phyloP scores from a whole-genome alignment of 2,797 vertebrate species.

The Chloroceryle amazona region DNA sequence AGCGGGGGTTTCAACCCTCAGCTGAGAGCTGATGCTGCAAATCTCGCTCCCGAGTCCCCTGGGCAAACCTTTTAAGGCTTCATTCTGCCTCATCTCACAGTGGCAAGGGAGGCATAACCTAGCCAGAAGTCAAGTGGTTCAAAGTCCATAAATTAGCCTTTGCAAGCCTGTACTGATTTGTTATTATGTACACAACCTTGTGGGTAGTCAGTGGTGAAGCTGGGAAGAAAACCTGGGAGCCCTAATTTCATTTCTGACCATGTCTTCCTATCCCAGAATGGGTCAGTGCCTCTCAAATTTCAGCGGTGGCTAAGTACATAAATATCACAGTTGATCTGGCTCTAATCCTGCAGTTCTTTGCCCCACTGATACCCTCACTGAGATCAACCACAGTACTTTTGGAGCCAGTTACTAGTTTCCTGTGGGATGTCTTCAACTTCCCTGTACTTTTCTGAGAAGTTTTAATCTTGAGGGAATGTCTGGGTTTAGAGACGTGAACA shows the following conservation, averaged over 20 bases:
- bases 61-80: neutral
- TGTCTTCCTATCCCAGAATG: neutral
- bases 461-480: conserved; percentile 28
- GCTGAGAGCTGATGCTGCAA: neutral
- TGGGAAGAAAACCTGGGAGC: neutral
- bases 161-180: neutral
- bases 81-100: neutral
- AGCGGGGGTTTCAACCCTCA: neutral
- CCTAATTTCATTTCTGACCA: neutral
- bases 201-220: neutral
- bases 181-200: neutral
- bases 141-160: neutral
- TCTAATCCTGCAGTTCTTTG: neutral
- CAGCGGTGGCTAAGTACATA: neutral
- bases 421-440: conserved; percentile 3
- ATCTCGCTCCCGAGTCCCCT: neutral
- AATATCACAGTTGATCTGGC: neutral
- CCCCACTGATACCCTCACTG: neutral
- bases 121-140: neutral
- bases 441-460: neutral
- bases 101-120: neutral
- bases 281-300: neutral
- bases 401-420: neutral
- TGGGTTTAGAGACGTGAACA: neutral
- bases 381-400: neutral